These are phyloP conservation scores for Unio pictorum DNA, from an alignment of 2,888 invertebrate species.

Conservation along the genomic window DNA sequence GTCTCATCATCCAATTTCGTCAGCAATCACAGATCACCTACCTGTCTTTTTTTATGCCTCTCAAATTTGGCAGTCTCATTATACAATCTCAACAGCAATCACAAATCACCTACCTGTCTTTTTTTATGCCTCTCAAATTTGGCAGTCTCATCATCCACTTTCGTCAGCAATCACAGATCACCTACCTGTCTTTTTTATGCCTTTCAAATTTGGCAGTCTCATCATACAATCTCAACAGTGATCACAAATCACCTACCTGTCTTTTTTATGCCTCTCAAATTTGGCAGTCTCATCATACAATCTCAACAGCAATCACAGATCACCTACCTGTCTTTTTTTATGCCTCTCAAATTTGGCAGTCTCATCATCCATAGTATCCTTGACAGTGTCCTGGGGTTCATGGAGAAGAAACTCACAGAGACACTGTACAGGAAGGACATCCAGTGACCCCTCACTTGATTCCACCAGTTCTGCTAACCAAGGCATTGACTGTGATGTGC, in stretches of 20 bases:
- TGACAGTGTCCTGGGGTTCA: constrained; percentile 58
- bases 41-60: constrained; percentile 59
- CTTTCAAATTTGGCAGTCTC: constrained; percentile 37
- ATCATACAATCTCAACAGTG: too few species aligned
- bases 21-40: constrained; percentile 11
- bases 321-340: constrained; percentile 58
- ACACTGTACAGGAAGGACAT: constrained; percentile 96
- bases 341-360: constrained; percentile 72
- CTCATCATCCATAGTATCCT: constrained; percentile 73
- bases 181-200: constrained; percentile 60
- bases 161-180: not conserved
- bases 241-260: constrained; percentile 42
- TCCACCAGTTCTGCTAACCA: constrained; percentile 96
- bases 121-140: constrained; percentile 36
- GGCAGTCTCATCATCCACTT: too few species aligned
- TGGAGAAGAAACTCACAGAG: constrained; percentile 93
- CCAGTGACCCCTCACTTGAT: constrained; percentile 89
- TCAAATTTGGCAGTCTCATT: too few species aligned
- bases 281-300: too few species aligned
- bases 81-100: too few species aligned
- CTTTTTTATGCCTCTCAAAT: constrained; percentile 58
- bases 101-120: constrained; percentile 49
- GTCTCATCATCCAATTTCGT: constrained; percentile 74
- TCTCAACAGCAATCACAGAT: not conserved
- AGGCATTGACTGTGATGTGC: constrained; percentile 92